A percentile compares a stretch with the other conserved stretches of the same genome.
Conservation (phyloP, 2,888 invertebrate genomes). For the Xestia sexstrigata region DNA sequence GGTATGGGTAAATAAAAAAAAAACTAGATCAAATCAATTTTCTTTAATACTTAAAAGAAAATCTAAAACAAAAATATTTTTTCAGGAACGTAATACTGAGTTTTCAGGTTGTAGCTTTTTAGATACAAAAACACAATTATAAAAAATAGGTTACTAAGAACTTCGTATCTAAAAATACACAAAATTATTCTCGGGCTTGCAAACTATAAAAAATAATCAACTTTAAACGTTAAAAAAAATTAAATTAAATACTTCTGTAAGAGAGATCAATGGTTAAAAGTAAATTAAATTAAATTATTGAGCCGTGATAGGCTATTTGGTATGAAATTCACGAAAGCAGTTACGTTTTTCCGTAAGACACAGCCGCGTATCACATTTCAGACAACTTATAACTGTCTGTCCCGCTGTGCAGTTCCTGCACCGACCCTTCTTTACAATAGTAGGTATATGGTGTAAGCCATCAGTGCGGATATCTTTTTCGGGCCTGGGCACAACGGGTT, state of each 20-base stretch:
- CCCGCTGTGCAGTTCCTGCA: slow-evolving; percentile 13
- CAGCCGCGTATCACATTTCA: slow-evolving; percentile 1
- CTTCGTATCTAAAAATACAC: slow-evolving; percentile 5
- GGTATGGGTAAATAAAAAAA: background rate
- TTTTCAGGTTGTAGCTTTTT: background rate
- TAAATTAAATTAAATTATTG: slow-evolving; percentile 5
- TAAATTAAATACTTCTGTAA: background rate
- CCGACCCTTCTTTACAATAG: slow-evolving; percentile 13
- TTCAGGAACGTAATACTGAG: background rate
- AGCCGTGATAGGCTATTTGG: background rate
- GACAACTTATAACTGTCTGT: slow-evolving; percentile 16
- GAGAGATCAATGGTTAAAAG: no score
- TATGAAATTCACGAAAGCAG: slow-evolving; percentile 16
- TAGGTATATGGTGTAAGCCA: slow-evolving; percentile 12
- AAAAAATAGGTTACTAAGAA: background rate
- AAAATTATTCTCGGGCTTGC: background rate
- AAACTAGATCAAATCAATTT: background rate
- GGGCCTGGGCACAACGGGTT: slow-evolving; percentile 20
- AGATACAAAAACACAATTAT: background rate
- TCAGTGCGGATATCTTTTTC: slow-evolving; percentile 20
- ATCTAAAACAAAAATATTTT: background rate
- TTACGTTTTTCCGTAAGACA: slow-evolving; percentile 14
- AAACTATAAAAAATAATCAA: background rate
- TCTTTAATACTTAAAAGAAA: no score
- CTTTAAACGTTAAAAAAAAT: no score